phyloP scores from a whole-genome alignment of 2,888 invertebrate genomes.

The Bursaphelenchus okinawaensis region DNA sequence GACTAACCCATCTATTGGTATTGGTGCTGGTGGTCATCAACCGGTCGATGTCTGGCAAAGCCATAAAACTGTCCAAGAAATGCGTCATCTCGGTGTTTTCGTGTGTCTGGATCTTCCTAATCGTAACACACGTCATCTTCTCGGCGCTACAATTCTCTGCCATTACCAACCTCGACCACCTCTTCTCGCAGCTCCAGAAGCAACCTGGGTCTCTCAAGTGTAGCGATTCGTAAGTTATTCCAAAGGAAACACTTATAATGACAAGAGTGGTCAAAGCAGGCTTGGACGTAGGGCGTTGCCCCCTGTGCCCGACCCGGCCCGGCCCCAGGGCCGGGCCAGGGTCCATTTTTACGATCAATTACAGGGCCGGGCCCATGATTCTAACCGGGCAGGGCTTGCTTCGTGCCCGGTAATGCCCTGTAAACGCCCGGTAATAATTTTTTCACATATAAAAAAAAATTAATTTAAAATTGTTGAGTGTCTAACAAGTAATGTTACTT shows the following conservation, averaged over 20 bases:
- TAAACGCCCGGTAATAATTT: too few relatives aligned
- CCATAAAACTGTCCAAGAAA: constrained; percentile 45
- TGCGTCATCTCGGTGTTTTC: constrained; percentile 47
- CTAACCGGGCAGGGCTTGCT: too few relatives aligned
- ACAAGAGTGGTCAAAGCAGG: background rate
- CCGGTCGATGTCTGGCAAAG: constrained; percentile 53
- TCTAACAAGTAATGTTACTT: too few relatives aligned
- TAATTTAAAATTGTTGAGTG: too few relatives aligned
- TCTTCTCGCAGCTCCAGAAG: constrained; percentile 18
- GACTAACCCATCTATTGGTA: constrained; percentile 52
- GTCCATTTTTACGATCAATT: too few relatives aligned
- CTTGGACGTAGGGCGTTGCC: too few relatives aligned
- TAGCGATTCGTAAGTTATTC: constrained; percentile 12
- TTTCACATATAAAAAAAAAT: too few relatives aligned
- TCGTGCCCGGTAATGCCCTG: too few relatives aligned
- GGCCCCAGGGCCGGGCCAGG: too few relatives aligned
- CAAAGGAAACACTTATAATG: background rate
- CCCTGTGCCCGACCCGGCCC: too few relatives aligned
- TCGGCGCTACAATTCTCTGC: constrained; percentile 50
- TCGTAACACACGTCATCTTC: constrained; percentile 49
- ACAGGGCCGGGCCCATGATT: too few relatives aligned
- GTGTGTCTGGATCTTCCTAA: constrained; percentile 50
- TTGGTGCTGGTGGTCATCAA: constrained; percentile 52
- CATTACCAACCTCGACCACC: constrained; percentile 27
- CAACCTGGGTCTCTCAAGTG: constrained; percentile 22